Base-by-base conservation (phyloP, 2,113 vertebrate species). In the Psammodynastes pulverulentus region DNA sequence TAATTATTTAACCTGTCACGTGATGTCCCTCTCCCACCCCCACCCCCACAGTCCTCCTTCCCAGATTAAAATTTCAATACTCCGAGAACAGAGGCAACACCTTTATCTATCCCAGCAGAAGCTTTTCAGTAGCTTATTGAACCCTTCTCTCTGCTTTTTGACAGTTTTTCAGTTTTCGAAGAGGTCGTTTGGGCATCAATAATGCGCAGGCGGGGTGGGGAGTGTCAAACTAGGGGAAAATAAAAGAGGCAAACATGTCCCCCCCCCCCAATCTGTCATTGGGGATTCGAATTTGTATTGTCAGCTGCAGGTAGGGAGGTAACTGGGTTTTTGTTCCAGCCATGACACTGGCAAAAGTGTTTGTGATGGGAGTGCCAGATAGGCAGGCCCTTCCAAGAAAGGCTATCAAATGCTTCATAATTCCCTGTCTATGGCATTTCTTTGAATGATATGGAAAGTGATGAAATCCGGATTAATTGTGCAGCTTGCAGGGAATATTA, bases 1-100 rank as follows among this genome's bases (percentile, higher is more conserved):
- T 98, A 98, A 99, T 99, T 98, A 99, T 99, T 99, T 98, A 99
- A 98, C 97, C 97, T 98, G 98, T 98, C 98, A 99, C 98, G 98
- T 99, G 98, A 97, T 97, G 84, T 58, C 93, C 26, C 4, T 95
- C 95, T 1, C 72, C 72, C 56, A 54, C 12, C 12, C 6, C 15
- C 9, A 3, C 1, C 24, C 12, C 0, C 90, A 29, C 53, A 26
- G 43, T 8, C n/a, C 29, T 15, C 6, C 54, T 46, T 24, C 2
- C 43, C 58, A 97, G 98, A 99, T 98, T 98, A 98, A 98, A 98
- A 98, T 98, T 99, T 98, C 98, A 99, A 93, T 97, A 98, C 98
- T 94, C 88, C 91, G 19, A 96, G 23, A 97, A 97, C 95, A 97
- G 96, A 94, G 94, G 29, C 95, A 96, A 97, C 96, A 97, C 97